Evolutionary conservation across 1,140 invertebrate genomes (phyloP).

Genomic region (Drosophila albomicans): DNA sequence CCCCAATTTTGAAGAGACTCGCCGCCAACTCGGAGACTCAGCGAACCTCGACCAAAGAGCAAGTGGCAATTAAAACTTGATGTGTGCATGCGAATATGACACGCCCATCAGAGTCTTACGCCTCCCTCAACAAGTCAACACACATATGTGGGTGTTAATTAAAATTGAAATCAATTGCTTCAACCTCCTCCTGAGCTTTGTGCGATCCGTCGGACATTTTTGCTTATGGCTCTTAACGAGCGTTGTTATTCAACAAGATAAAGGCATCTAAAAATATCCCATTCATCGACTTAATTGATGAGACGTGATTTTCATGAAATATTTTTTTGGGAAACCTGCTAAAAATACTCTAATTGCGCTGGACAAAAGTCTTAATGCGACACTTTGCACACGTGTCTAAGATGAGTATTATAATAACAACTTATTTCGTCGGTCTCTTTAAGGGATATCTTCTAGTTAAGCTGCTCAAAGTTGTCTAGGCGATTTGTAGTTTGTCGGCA

Average conservation of each 20-base stretch:
- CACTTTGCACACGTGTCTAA: too few relatives aligned
- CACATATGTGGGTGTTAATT: conserved; percentile 69
- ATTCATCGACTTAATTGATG: conserved; percentile 1
- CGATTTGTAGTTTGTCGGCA: conserved; percentile 3
- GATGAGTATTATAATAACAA: too few relatives aligned
- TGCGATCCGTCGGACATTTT: neutral
- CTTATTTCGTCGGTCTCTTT: neutral
- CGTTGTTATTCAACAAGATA: conserved; percentile 3
- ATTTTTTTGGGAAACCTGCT: conserved; percentile 33
- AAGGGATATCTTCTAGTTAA: conserved; percentile 13
- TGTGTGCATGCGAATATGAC: conserved; percentile 25
- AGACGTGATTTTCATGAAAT: conserved; percentile 56
- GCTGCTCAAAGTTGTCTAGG: neutral
- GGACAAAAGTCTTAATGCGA: conserved; percentile 5
- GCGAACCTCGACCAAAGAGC: conserved; percentile 75
- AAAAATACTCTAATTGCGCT: conserved; percentile 67
- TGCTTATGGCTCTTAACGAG: conserved; percentile 13
- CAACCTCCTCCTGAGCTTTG: conserved; percentile 11
- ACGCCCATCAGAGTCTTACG: conserved; percentile 25
- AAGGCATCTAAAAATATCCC: conserved; percentile 53
- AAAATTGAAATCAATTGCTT: conserved; percentile 76
- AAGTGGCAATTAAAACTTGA: conserved; percentile 74
- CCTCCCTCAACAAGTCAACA: neutral
- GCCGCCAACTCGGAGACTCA: conserved; percentile 62
- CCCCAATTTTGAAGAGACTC: conserved; percentile 32